A percentile compares a stretch with the other conserved stretches of the same genome.
Evolutionary conservation across 1,140 invertebrate genomes (phyloP).

Genomic region (Achatina immaculata): DNA sequence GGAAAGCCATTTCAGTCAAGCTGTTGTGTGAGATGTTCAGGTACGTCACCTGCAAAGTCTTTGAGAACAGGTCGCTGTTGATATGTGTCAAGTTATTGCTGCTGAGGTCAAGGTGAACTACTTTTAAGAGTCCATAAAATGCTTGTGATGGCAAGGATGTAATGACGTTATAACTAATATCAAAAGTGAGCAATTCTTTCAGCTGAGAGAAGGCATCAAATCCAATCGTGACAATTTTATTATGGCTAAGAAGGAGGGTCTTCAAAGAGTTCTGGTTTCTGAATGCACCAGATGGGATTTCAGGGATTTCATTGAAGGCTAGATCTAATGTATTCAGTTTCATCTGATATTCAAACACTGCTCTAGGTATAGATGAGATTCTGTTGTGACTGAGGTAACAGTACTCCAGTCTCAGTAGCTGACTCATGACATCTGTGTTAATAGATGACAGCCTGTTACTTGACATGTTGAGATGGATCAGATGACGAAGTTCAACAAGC

Average conservation of each 20-base stretch:
- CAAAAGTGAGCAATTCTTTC: conserved; percentile 18
- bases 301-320: conserved; percentile 39
- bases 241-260: conserved; percentile 24
- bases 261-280: conserved; percentile 29
- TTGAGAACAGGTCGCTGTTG: background rate
- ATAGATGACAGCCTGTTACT: conserved; percentile 35
- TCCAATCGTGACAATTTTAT: conserved; percentile 22
- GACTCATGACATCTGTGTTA: conserved; percentile 31
- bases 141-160: background rate
- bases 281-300: conserved; percentile 37
- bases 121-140: conserved; percentile 24
- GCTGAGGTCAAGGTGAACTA: conserved; percentile 36
- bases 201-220: conserved; percentile 32
- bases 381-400: conserved; percentile 39
- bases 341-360: conserved; percentile 39
- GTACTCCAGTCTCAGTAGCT: conserved; percentile 32
- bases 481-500: conserved; percentile 15
- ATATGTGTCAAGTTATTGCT: conserved; percentile 15
- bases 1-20: background rate
- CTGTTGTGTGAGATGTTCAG: conserved; percentile 43
- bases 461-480: conserved; percentile 33
- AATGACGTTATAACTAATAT: conserved; percentile 39
- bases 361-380: conserved; percentile 32
- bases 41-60: background rate
- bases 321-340: conserved; percentile 38